Evolutionary conservation across 2,888 invertebrate species (phyloP).

Genomic region (Galeruca laticollis): DNA sequence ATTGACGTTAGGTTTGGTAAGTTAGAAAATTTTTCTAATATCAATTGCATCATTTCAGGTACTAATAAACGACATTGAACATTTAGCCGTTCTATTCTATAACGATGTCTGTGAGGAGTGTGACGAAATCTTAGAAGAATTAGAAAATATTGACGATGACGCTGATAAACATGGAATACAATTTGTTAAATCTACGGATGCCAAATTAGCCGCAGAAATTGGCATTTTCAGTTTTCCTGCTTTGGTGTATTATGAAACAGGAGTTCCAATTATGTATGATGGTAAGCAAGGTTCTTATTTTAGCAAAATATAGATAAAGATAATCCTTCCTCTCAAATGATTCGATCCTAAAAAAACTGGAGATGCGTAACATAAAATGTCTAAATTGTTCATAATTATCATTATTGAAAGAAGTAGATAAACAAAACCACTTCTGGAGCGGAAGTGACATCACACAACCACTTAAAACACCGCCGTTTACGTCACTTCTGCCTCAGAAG

Average conservation of each 20-base stretch:
- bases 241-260: conserved; percentile 92
- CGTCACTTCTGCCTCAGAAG: too few relatives aligned
- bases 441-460: too few relatives aligned
- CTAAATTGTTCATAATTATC: too few relatives aligned
- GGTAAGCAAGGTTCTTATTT: conserved; percentile 73
- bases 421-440: too few relatives aligned
- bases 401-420: too few relatives aligned
- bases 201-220: conserved; percentile 89
- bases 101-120: conserved; percentile 86
- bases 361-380: too few relatives aligned
- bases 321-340: too few relatives aligned
- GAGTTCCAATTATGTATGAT: conserved; percentile 94
- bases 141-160: conserved; percentile 93
- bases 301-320: conserved; percentile 1
- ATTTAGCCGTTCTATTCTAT: conserved; percentile 92
- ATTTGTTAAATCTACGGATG: conserved; percentile 93
- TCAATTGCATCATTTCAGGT: conserved; percentile 65
- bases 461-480: too few relatives aligned
- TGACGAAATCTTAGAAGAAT: conserved; percentile 84
- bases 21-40: background rate
- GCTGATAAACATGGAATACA: conserved; percentile 93
- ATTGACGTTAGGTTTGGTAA: too few relatives aligned
- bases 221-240: conserved; percentile 94
- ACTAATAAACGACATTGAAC: conserved; percentile 89
- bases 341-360: too few relatives aligned